Conservation (phyloP, 2,888 invertebrate species). For the Nasonovia ribisnigri region DNA sequence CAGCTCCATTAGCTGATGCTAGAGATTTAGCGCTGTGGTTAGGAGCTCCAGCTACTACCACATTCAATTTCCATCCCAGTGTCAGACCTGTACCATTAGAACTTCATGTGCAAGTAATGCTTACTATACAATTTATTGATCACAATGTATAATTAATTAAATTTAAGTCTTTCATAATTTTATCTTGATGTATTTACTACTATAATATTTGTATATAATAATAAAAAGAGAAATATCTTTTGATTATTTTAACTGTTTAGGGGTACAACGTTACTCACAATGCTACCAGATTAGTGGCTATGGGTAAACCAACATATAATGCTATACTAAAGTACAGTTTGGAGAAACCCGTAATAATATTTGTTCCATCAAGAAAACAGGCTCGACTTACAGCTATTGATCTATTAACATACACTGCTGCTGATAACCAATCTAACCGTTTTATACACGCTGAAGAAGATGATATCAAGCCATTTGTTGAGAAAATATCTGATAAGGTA, state of each 20-base stretch:
- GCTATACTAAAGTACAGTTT: constrained; percentile 88
- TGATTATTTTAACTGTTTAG: constrained; percentile 71
- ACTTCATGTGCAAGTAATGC: constrained; percentile 82
- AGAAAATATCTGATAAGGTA: constrained; percentile 88
- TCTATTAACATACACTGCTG: constrained; percentile 91
- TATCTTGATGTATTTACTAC: background rate
- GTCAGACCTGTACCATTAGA: constrained; percentile 96
- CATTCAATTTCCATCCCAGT: constrained; percentile 99
- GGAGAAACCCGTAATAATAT: constrained; percentile 87
- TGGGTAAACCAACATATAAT: constrained; percentile 98
- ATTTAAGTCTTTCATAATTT: background rate
- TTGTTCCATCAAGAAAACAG: constrained; percentile 92
- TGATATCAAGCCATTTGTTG: constrained; percentile 89
- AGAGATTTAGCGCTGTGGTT: constrained; percentile 96
- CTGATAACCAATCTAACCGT: constrained; percentile 86
- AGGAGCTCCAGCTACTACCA: constrained; percentile 91
- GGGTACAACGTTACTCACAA: constrained; percentile 99
- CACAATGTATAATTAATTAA: background rate
- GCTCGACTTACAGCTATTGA: constrained; percentile 96
- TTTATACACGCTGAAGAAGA: constrained; percentile 91
- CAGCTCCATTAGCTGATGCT: constrained; percentile 94
- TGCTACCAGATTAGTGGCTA: constrained; percentile 93
- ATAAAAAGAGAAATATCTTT: background rate
- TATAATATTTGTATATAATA: background rate
- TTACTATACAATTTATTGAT: background rate